Evolutionary conservation across 2,113 vertebrate species (phyloP).

Genomic region (Cyrtonyx montezumae): DNA sequence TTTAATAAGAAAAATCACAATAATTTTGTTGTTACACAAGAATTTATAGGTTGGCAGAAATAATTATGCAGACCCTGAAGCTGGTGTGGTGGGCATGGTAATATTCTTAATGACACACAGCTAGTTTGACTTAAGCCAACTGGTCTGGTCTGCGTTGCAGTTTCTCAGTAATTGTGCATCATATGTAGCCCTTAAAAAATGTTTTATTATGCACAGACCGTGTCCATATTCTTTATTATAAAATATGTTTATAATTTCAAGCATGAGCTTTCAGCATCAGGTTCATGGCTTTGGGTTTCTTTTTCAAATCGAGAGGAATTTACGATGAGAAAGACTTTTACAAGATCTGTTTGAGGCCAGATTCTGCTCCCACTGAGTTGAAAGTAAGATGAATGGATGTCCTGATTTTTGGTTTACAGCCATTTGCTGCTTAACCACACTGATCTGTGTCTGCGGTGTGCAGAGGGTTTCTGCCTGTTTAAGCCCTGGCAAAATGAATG

Average conservation of each 20-base stretch:
- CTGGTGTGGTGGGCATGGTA: slow-evolving; percentile 67
- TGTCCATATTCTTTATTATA: background rate
- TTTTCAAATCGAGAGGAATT: background rate
- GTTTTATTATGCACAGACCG: slow-evolving; percentile 21
- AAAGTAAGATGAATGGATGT: background rate
- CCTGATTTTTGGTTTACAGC: background rate
- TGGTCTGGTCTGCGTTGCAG: background rate
- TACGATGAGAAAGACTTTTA: background rate
- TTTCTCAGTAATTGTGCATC: slow-evolving; percentile 41
- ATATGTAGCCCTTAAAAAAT: slow-evolving; percentile 20
- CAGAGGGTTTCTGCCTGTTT: background rate
- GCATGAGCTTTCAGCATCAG: background rate
- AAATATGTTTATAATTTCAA: slow-evolving; percentile 28
- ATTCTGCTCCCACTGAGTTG: background rate
- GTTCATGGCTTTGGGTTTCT: background rate
- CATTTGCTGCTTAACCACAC: background rate
- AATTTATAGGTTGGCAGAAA: slow-evolving; percentile 92
- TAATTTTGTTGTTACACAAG: slow-evolving; percentile 87
- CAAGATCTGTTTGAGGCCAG: background rate
- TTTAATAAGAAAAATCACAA: slow-evolving; percentile 89
- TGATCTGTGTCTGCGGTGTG: background rate
- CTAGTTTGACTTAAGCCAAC: slow-evolving; percentile 36
- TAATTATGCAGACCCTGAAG: slow-evolving; percentile 89
- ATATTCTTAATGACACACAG: slow-evolving; percentile 44
- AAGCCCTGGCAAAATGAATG: background rate